phyloP scores from a whole-genome alignment of 92 coral and sea anemone species.

The Epizoanthus illoricatus region DNA sequence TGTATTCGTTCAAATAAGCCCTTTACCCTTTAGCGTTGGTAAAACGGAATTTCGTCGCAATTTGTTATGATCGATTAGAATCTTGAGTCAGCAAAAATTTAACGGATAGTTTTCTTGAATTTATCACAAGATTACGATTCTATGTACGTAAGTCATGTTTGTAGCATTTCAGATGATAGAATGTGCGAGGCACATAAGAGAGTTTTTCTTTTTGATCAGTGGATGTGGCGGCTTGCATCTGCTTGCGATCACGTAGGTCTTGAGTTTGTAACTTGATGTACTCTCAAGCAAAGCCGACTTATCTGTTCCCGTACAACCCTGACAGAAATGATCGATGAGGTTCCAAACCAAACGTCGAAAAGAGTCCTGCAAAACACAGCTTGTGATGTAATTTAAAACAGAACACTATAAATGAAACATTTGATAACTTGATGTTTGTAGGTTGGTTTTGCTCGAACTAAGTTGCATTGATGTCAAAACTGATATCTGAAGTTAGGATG shows the following conservation, averaged over 20 bases:
- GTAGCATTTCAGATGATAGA: neutral
- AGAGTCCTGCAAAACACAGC: constrained; percentile 37
- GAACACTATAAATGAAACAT: constrained; percentile 12
- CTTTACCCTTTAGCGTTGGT: constrained; percentile 10
- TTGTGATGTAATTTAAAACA: constrained; percentile 24
- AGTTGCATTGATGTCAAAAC: too few relatives aligned
- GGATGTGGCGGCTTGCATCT: neutral
- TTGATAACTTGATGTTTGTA: neutral
- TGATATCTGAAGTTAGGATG: too few relatives aligned
- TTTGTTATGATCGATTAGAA: constrained; percentile 1
- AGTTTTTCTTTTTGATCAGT: neutral
- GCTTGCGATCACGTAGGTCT: constrained; percentile 28
- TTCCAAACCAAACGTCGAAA: constrained; percentile 57
- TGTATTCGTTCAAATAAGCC: constrained; percentile 4
- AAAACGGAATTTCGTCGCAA: constrained; percentile 37
- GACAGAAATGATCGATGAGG: constrained; percentile 64
- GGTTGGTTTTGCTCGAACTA: neutral
- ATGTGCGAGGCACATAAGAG: neutral
- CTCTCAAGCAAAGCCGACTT: constrained; percentile 10
- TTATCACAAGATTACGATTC: neutral
- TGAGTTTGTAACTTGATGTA: constrained; percentile 18
- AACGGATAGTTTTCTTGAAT: neutral
- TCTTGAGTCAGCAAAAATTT: constrained; percentile 18
- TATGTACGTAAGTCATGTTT: neutral
- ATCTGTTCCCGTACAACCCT: constrained; percentile 28